Conservation (phyloP, 2,113 vertebrate genomes). For the Daphoenositta chrysoptera region DNA sequence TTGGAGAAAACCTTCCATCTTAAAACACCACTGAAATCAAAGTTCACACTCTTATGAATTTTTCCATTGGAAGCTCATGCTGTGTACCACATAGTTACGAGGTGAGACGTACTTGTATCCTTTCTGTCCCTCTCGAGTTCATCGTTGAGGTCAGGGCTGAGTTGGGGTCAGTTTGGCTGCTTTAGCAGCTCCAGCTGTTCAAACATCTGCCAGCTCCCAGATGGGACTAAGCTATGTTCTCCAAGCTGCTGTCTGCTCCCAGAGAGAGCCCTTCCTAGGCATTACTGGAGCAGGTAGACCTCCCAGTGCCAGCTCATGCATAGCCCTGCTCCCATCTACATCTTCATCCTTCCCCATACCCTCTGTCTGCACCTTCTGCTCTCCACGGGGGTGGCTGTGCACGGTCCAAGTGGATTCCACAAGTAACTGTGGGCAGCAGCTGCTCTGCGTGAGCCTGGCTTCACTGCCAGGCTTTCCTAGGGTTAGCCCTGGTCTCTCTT, state of each 20-base stretch:
- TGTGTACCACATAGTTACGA: neutral
- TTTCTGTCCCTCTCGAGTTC: neutral
- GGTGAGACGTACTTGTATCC: constrained; percentile 22
- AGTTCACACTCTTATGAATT: constrained; percentile 6
- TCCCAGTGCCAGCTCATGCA: neutral
- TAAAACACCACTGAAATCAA: constrained; percentile 21
- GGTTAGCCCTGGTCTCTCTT: neutral
- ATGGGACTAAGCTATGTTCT: neutral
- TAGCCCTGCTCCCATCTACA: neutral
- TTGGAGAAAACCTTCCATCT: neutral
- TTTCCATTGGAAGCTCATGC: constrained; percentile 16
- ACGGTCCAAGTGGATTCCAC: neutral
- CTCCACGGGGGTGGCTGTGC: rapidly evolving
- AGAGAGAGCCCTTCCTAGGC: neutral
- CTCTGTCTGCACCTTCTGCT: neutral
- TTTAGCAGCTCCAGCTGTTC: neutral
- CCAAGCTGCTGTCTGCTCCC: neutral
- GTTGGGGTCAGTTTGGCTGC: neutral
- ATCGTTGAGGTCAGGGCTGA: neutral
- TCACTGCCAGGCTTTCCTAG: neutral
- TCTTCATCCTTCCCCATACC: neutral
- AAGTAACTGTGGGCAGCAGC: neutral
- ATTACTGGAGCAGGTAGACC: neutral
- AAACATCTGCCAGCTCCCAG: neutral
- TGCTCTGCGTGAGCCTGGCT: neutral